Evolutionary conservation across 2,797 vertebrate species (phyloP), one percentile per base, ranked within the genome.

Genomic region (Platyrinchus mystaceus): DNA sequence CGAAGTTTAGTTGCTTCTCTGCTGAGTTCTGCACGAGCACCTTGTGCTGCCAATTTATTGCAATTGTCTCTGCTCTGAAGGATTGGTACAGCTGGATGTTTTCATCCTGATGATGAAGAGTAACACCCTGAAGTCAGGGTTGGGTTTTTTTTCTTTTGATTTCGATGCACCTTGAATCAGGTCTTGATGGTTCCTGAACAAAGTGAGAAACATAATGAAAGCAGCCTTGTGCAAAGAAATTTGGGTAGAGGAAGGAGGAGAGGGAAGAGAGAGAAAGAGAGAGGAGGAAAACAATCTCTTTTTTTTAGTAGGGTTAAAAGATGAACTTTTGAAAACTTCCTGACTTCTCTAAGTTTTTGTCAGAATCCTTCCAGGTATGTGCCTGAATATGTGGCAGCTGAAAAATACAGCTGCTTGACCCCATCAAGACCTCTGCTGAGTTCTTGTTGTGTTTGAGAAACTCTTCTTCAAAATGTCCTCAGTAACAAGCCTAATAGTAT

Each of bases 11-110:
- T 22, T 0, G 4, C 39, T 85, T 49, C 41, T 66, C n/a, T 1
- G 8, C 5, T 0, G 0, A 18, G 34, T 46, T 88, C 66, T 22
- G 26, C 56, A 6, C 0, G 0, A 84, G 55, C 55, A 76, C 30
- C 18, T 1, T 41, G 60, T 53, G 75, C 37, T 91, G 83, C 71
- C 46, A 46, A 76, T 74, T 74, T 77, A 24, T 34, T 84, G 26
- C 47, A 24, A 49, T 60, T 87, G 47, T 55, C 78, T 90, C n/a
- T 49, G 23, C 52, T 63, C 66, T 6, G 49, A 14, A 77, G 34
- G 64, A 19, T 52, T 59, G 59, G 10, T 56, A 22, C 52, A 66
- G 44, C 18, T 41, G 5, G 12, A 14, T 15, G 7, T 34, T 80
- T 28, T 79, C 78, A 81, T 50, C 37, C 34, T 36, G 50, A 73